These are phyloP conservation scores for Cenopis cana DNA, from an alignment of 2,888 invertebrate genomes.

Conservation along the genomic window DNA sequence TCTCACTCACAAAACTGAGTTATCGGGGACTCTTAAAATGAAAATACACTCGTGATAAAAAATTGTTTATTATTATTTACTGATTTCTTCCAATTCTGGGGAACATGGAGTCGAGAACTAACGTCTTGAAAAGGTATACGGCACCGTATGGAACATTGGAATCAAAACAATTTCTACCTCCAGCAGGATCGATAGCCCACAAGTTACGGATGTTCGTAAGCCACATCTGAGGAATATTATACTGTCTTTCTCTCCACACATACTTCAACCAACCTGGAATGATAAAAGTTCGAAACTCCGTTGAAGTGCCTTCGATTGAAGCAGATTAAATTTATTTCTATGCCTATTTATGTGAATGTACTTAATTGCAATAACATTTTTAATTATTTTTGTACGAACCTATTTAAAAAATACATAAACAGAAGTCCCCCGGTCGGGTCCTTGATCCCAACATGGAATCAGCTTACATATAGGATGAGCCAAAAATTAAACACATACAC, in stretches of 20 bases:
- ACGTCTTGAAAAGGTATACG: conserved; percentile 7
- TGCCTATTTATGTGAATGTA: not conserved
- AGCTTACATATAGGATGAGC: too few relatives aligned
- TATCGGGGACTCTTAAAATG: too few relatives aligned
- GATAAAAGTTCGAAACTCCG: not conserved
- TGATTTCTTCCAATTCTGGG: conserved; percentile 26
- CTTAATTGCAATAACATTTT: too few relatives aligned
- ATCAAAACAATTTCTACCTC: conserved; percentile 9
- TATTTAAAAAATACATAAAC: too few relatives aligned
- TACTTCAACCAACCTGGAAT: conserved; percentile 18
- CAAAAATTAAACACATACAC: too few relatives aligned
- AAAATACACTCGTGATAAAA: not conserved
- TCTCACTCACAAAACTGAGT: too few relatives aligned
- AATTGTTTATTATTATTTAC: not conserved
- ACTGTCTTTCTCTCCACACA: conserved; percentile 22
- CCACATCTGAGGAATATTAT: conserved; percentile 22
- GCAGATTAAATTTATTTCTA: not conserved
- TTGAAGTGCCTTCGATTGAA: not conserved
- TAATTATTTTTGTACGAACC: too few relatives aligned
- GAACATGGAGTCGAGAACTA: conserved; percentile 2
- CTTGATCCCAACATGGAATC: too few relatives aligned
- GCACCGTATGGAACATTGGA: conserved; percentile 6
- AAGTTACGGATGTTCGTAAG: conserved; percentile 21
- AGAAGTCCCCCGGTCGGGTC: too few relatives aligned
- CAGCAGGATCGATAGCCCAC: conserved; percentile 11